Conservation (phyloP, 1,140 invertebrate genomes). For the Gyrodactylus salaris region DNA sequence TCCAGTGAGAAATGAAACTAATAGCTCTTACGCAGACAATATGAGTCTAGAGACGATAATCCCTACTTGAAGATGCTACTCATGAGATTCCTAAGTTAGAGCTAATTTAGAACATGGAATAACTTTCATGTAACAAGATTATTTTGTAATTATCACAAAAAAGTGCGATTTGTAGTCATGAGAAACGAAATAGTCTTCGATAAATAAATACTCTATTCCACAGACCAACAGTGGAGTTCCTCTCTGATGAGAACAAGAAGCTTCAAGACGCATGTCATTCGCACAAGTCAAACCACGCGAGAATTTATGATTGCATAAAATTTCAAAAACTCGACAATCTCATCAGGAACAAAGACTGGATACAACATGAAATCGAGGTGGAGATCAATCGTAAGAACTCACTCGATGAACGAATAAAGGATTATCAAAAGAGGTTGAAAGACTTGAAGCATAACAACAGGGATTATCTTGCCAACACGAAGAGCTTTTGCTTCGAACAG, state of each 20-base stretch:
- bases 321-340: not conserved
- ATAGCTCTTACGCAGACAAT: no score
- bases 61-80: no score
- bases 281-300: not conserved
- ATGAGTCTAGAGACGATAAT: no score
- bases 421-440: not conserved
- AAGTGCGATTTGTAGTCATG: no score
- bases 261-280: not conserved
- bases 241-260: not conserved
- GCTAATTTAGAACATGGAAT: no score
- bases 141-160: no score
- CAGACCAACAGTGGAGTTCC: not conserved
- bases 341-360: not conserved
- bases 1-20: no score
- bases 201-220: no score
- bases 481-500: no score
- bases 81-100: no score
- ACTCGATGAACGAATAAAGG: not conserved
- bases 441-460: not conserved
- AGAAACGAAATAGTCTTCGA: no score
- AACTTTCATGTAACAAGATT: no score
- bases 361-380: not conserved
- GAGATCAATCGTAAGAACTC: not conserved
- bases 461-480: not conserved
- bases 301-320: not conserved